Evolutionary conservation across 1,140 invertebrate genomes (phyloP), one percentile per base, ranked within the genome.

Genomic region (Halictus rubicundus): DNA sequence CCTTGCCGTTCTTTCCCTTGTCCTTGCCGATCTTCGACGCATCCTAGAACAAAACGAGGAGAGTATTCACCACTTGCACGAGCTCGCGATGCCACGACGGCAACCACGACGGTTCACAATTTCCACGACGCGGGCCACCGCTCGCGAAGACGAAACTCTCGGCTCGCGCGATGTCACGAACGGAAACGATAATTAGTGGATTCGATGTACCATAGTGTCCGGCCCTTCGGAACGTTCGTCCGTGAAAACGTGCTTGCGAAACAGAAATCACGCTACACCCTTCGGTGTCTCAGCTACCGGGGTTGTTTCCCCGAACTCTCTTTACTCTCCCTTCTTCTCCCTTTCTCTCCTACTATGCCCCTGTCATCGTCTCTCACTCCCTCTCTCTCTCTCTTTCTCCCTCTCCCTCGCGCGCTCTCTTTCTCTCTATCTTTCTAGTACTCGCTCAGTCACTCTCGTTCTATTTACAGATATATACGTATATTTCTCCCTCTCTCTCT

Each of bases 1-100:
- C 92, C 85, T 92, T 93, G 87, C 90, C 89, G 89, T 92, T 92
- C 90, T 94, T 89, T 85, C 88, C 84, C 87, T 92, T 91, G 87
- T 92, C 89, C 90, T 92, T 90, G 81, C 83, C 89, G 63, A 90
- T 90, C 89, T 94, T 94, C 63, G 89, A 88, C 77, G 92, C 88
- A 80, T 94, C 92, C 94, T 94, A 88, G 77, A 94, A 93, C 86
- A 90, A 80, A 90, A 84, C 37, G 71, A 83, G 65, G 68, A 60
- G 42, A 60, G 42, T n/a, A 80, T 52, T 81, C 71, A 63, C 72
- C 37, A n/a, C 23, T 27, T 68, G 42, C 27, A 37, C 19, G n/a
- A 19, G 25, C 23, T 57, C 49, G 61, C 46, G 32, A 65, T 71
- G 61, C 52, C 68, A 70, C 72, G 63, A 75, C 80, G 73, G 71